These are phyloP conservation scores for Pyrochroa serraticornis DNA, from an alignment of 2,888 invertebrate genomes.

Conservation along the genomic window DNA sequence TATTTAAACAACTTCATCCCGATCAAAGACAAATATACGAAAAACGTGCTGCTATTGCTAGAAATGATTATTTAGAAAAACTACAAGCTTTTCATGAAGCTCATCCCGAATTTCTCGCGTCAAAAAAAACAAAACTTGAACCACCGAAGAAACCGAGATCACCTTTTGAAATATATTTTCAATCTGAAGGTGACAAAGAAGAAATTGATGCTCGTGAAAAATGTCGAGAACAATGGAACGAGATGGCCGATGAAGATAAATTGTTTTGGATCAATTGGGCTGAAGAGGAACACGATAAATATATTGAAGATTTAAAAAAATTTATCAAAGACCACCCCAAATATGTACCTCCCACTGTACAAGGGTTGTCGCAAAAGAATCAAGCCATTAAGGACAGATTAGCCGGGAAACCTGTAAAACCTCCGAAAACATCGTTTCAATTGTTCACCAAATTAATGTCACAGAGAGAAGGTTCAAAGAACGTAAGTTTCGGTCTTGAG, in stretches of 20 bases:
- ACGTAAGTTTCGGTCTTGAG: constrained; percentile 42
- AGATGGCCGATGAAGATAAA: constrained; percentile 59
- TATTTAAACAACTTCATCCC: constrained; percentile 56
- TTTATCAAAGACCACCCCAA: constrained; percentile 54
- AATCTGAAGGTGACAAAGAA: constrained; percentile 50
- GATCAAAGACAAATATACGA: constrained; percentile 58
- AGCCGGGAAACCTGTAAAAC: constrained; percentile 63
- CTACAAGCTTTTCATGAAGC: constrained; percentile 58
- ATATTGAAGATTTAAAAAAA: constrained; percentile 50
- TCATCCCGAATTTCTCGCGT: constrained; percentile 56
- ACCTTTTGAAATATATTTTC: constrained; percentile 56
- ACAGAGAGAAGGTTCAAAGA: constrained; percentile 56
- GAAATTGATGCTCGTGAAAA: constrained; percentile 50
- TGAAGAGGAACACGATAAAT: constrained; percentile 54
- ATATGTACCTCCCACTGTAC: constrained; percentile 47
- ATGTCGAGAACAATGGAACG: constrained; percentile 59
- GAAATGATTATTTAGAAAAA: not conserved
- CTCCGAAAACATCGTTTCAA: constrained; percentile 62
- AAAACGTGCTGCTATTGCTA: constrained; percentile 51
- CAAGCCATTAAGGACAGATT: constrained; percentile 57
- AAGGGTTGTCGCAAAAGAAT: constrained; percentile 61
- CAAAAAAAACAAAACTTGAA: constrained; percentile 30
- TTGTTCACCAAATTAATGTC: constrained; percentile 60
- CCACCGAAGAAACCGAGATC: constrained; percentile 53
- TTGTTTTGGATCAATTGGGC: constrained; percentile 61